Conservation (phyloP, 2,888 invertebrate genomes). For the Lysandra bellargus region DNA sequence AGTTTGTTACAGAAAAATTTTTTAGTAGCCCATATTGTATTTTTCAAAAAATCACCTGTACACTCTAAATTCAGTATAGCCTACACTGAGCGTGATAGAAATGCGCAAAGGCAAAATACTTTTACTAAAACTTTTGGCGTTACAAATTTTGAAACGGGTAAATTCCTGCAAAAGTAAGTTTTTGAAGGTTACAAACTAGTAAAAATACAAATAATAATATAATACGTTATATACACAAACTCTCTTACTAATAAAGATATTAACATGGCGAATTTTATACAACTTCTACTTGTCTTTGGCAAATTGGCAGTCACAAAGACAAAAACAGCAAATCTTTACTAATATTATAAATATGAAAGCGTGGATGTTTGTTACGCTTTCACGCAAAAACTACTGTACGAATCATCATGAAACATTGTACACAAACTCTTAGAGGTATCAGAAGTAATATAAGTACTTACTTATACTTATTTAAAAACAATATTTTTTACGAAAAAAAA, state of each 20-base stretch:
- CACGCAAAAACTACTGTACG: no score
- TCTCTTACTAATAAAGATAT: neutral
- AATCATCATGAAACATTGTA: no score
- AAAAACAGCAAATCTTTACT: no score
- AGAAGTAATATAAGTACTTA: no score
- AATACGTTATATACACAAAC: neutral
- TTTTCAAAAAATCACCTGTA: neutral
- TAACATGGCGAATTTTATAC: neutral
- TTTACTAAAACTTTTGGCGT: neutral
- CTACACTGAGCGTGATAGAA: slow-evolving; percentile 22
- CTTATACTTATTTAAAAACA: no score
- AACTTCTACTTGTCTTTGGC: neutral
- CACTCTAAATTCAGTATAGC: neutral
- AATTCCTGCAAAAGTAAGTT: neutral
- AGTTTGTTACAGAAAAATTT: no score
- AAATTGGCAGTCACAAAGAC: neutral
- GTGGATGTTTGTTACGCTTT: no score
- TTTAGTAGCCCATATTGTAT: neutral
- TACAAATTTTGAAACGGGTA: neutral
- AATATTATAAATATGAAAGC: no score
- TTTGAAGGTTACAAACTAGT: neutral
- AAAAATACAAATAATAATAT: neutral
- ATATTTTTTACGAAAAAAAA: no score
- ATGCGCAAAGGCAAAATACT: neutral
- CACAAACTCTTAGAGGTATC: no score